Evolutionary conservation across 2,113 vertebrate species (phyloP), one percentile per base, ranked within the genome.

Genomic region (Dipodomys spectabilis): DNA sequence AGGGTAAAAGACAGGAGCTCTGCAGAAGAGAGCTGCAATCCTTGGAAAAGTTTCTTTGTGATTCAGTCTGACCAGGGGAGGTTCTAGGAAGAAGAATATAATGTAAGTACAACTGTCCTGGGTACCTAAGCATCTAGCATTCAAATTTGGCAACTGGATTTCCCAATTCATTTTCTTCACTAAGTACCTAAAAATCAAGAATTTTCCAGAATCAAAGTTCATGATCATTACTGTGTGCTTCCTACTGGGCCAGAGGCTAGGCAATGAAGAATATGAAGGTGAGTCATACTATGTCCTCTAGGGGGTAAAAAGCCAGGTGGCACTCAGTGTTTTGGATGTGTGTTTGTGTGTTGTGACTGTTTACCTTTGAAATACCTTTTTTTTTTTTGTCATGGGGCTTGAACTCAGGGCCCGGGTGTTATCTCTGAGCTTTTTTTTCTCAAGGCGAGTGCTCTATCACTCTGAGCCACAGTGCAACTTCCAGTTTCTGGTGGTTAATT

Each of bases 1-100:
- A 0, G 92, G 96, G 71, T 95, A 97, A 93, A 97, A 97, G 79
- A 96, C 95, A 30, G 97, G 45, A 64, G 91, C 95, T 80, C 45
- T 92, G 91, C 95, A 95, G 94, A 93, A 90, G 71, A 95, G 87
- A 60, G 79, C 39, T 88, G 88, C 86, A 77, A 90, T 77, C 45
- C 94, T 94, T 72, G 78, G 85, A n/a, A 85, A 93, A 23, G 28
- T 90, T 94, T 96, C 94, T 91, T 90, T 90, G 85, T 0, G 28
- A 72, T 13, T 64, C 39, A 71, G 39, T 88, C 85, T 95, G 80
- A 94, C 78, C 25, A 45, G 8, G 30, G 84, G 97, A 23, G 82
- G 30, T 27, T 97, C 94, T 96, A 86, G 68, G 60, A 90, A 86
- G 75, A 90, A 96, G 45, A 67, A 93, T 27, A 2, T 15, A 5